Evolutionary conservation across 2,888 invertebrate species (phyloP).

Genomic region (Tetanocera ferruginea): DNA sequence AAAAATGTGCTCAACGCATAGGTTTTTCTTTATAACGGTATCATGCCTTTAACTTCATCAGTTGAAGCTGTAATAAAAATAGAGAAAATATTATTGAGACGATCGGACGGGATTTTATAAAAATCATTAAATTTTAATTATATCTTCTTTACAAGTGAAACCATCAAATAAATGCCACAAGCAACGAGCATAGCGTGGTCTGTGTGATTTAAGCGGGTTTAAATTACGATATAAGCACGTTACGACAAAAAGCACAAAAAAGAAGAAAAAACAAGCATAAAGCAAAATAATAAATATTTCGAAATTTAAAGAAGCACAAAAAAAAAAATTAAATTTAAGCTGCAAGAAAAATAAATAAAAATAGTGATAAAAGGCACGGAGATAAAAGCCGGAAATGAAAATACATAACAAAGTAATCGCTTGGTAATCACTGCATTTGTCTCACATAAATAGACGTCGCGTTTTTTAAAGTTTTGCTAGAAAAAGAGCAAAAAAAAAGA

Average conservation of each 20-base stretch:
- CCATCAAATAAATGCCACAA: not conserved
- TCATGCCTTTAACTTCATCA: not conserved
- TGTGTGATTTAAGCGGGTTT: conserved; percentile 13
- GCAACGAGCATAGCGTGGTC: not conserved
- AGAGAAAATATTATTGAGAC: not conserved
- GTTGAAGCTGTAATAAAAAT: not conserved
- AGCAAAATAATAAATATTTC: conserved; percentile 5
- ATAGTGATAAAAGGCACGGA: not conserved
- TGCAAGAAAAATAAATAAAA: conserved; percentile 7
- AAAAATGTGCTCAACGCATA: not conserved
- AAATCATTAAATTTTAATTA: conserved; percentile 12
- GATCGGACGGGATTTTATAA: conserved; percentile 1
- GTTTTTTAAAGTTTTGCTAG: not conserved
- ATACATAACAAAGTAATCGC: conserved; percentile 3
- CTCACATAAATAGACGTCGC: not conserved
- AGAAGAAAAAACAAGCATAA: not conserved
- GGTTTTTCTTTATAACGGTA: not conserved
- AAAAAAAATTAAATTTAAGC: not conserved
- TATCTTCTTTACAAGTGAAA: not conserved
- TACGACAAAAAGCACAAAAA: not conserved
- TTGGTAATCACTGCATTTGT: not conserved
- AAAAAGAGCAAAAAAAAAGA: not conserved
- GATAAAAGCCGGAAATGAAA: not conserved
- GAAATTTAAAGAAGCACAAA: not conserved
- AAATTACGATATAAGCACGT: not conserved